phyloP scores from a whole-genome alignment of 2,888 invertebrate genomes.

The Ophioninae sp. region DNA sequence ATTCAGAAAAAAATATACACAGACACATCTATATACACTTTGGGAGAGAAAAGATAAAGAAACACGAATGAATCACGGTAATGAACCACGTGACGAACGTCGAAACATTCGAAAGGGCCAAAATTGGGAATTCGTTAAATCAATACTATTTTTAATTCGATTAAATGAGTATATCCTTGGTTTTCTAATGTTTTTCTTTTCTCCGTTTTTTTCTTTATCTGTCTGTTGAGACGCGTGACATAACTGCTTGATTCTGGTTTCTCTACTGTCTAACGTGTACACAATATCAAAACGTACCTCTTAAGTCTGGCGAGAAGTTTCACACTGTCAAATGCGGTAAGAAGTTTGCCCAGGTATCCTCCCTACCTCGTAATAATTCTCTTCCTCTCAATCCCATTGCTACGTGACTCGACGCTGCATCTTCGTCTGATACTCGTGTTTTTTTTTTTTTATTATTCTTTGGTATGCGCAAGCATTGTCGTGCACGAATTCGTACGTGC shows the following conservation, averaged over 20 bases:
- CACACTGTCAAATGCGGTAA: constrained; percentile 43
- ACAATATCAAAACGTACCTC: constrained; percentile 57
- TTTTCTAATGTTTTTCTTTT: constrained; percentile 36
- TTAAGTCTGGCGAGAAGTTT: constrained; percentile 37
- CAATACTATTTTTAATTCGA: constrained; percentile 34
- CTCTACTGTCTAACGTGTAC: constrained; percentile 27
- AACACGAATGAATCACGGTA: constrained; percentile 13
- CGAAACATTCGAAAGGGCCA: constrained; percentile 15
- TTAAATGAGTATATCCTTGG: constrained; percentile 49
- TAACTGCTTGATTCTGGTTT: constrained; percentile 21
- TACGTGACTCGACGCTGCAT: background rate
- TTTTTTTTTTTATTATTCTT: constrained; percentile 28
- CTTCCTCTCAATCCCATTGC: background rate
- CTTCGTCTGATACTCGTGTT: background rate
- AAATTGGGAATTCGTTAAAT: constrained; percentile 24
- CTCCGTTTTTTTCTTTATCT: background rate
- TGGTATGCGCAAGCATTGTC: constrained; percentile 50
- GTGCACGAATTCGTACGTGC: constrained; percentile 28
- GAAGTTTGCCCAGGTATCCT: constrained; percentile 25
- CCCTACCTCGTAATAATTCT: constrained; percentile 3
- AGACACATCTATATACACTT: constrained; percentile 64
- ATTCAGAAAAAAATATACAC: constrained; percentile 59
- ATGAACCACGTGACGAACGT: constrained; percentile 28
- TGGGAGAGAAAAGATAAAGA: constrained; percentile 19
- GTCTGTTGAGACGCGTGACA: constrained; percentile 25